Conservation (phyloP, 2,888 invertebrate genomes). For the Hirtodrosophila trivittata region DNA sequence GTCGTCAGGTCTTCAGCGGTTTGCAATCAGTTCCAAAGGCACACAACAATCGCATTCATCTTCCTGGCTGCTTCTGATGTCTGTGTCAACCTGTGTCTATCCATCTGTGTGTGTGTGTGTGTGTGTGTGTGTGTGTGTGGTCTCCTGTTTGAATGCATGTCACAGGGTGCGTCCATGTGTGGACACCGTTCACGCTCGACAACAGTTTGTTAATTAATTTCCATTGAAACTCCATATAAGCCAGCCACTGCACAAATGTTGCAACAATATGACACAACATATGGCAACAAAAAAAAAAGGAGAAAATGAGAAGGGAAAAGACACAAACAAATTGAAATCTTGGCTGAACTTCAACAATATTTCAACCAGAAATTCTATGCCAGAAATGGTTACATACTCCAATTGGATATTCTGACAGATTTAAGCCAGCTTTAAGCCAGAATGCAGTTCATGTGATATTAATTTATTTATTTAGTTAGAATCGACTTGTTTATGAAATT, state of each 20-base stretch:
- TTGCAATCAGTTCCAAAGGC: constrained; percentile 15
- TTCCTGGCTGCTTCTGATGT: neutral
- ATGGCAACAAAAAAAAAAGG: too few relatives aligned
- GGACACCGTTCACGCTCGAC: constrained; percentile 6
- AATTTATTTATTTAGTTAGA: too few relatives aligned
- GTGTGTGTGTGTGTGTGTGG: neutral
- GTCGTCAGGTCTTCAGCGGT: constrained; percentile 19
- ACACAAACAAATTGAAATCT: too few relatives aligned
- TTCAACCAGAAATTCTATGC: too few relatives aligned
- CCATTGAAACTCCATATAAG: constrained; percentile 11
- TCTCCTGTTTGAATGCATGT: neutral
- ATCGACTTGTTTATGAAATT: too few relatives aligned
- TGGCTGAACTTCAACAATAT: too few relatives aligned
- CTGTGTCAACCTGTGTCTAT: neutral
- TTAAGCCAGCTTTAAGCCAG: too few relatives aligned
- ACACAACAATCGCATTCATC: neutral
- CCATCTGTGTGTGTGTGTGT: neutral
- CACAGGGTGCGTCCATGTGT: too few relatives aligned
- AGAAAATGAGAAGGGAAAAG: too few relatives aligned
- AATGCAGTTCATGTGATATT: too few relatives aligned
- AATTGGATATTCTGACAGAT: too few relatives aligned
- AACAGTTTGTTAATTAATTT: constrained; percentile 29
- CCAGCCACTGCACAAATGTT: neutral
- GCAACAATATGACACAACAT: neutral
- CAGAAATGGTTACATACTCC: too few relatives aligned